These are phyloP conservation scores for Caranx ignobilis DNA, from an alignment of 2,113 vertebrate species.

Conservation along the genomic window DNA sequence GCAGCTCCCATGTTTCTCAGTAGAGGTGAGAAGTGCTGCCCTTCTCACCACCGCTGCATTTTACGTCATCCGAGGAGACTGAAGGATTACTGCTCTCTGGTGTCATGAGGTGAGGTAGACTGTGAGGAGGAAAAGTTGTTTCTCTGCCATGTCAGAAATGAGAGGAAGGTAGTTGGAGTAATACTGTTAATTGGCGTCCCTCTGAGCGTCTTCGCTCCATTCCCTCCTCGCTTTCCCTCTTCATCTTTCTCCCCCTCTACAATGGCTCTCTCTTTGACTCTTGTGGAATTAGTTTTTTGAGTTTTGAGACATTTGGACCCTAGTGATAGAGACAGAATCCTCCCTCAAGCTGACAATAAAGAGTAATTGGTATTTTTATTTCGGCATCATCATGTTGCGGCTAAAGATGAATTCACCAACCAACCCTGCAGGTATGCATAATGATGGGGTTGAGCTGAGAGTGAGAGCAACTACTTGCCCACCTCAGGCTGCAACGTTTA, in stretches of 20 bases:
- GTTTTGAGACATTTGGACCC: not conserved
- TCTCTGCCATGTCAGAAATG: conserved; percentile 12
- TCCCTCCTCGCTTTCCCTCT: not conserved
- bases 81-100: conserved; percentile 10
- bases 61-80: conserved; percentile 25
- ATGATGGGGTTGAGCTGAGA: conserved; percentile 12
- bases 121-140: conserved; percentile 9
- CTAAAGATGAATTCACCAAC: not conserved
- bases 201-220: not conserved
- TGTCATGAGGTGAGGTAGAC: conserved; percentile 7
- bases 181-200: conserved; percentile 14
- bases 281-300: not conserved
- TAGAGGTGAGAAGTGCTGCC: conserved; percentile 48
- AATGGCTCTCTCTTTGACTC: not conserved
- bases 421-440: not conserved
- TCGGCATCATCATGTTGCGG: conserved; percentile 2
- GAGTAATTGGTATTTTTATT: conserved; percentile 1
- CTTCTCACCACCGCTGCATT: conserved; percentile 21
- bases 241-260: not conserved
- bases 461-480: not conserved
- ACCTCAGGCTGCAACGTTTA: conserved; percentile 23
- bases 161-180: conserved; percentile 9
- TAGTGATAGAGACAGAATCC: conserved; percentile 1
- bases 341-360: conserved; percentile 3
- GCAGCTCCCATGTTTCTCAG: conserved; percentile 30